A percentile compares a stretch with the other conserved stretches of the same genome.
phyloP scores from a whole-genome alignment of 2,113 vertebrate genomes.

The Tragelaphus scriptus region DNA sequence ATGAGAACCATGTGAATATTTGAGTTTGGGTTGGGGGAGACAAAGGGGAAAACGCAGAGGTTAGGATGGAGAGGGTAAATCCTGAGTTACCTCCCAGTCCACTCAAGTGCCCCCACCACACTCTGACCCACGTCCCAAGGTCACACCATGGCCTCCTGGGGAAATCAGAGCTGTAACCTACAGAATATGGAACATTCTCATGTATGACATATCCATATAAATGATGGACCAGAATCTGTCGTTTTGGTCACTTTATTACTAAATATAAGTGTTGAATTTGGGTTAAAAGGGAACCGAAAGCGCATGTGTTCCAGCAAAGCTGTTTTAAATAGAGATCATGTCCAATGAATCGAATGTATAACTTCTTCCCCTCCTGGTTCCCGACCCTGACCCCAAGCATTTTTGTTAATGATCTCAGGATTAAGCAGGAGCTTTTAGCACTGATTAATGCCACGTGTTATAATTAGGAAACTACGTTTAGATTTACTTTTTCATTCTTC shows the following conservation, averaged over 20 bases:
- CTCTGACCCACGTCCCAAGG: not conserved
- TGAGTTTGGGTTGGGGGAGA: not conserved
- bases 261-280: not conserved
- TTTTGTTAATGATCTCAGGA: not conserved
- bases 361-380: not conserved
- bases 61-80: not conserved
- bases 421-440: not conserved
- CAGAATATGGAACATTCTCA: not conserved
- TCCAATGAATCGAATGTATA: not conserved
- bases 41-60: not conserved
- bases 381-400: not conserved
- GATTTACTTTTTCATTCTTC: not conserved
- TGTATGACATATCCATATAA: not conserved
- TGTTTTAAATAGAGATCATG: not conserved
- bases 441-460: not conserved
- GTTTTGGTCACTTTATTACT: not conserved
- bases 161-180: not conserved
- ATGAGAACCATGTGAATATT: not conserved
- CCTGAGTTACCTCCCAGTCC: not conserved
- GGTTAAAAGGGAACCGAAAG: not conserved
- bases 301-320: not conserved
- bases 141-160: not conserved
- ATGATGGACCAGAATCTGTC: not conserved
- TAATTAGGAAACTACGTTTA: not conserved
- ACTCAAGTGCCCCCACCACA: not conserved